Evolutionary conservation across 35 echinoderm and acorn worm species (phyloP), one percentile per base, ranked within the genome.

Genomic region (Acanthaster planci): DNA sequence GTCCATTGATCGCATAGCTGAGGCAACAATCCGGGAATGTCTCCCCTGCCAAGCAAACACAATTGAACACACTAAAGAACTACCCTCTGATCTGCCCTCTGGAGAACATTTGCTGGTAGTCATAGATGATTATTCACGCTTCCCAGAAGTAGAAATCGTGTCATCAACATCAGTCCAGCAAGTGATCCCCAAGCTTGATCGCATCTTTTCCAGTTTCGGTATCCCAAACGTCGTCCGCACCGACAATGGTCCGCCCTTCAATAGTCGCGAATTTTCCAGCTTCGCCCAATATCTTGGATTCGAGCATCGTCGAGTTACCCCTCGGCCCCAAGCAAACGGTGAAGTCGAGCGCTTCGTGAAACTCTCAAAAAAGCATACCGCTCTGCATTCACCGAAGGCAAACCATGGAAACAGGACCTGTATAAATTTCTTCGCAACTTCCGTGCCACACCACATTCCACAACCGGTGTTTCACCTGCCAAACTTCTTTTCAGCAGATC

Each of bases 201-300:
- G 27, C 34, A 84, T 91, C 10, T 95, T 95, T 37, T 76, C 88
- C 1, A 85, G 30, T 37, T 90, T 90, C 82, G 93, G 93, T 18
- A 75, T 95, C 14, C 90, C 90, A 16, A 55, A 77, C 3, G 78
- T 85, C 21, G 84, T 95, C 5, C 59, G 76, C 7, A 84, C 89
- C 17, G 89, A 91, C 68, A 95, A 92, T 79, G 89, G 89, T 2
- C 89, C 93, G 21, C 93, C 89, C 12, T 95, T 95, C 56, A 87
- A 91, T 30, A 81, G 93, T 31, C 10, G 54, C 14, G 93, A 97
- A 18, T 92, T 97, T 54, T 56, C 82, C 22, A 21, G 36, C 0
- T 92, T 92, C 88, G 75, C 93, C 9, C 39, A 87, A 2, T 87
- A 84, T 37, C 21, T 80, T 39, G 79, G 92, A 8, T 84, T 90